phyloP scores from a whole-genome alignment of 1,140 invertebrate genomes.

The Choristoneura fumiferana region DNA sequence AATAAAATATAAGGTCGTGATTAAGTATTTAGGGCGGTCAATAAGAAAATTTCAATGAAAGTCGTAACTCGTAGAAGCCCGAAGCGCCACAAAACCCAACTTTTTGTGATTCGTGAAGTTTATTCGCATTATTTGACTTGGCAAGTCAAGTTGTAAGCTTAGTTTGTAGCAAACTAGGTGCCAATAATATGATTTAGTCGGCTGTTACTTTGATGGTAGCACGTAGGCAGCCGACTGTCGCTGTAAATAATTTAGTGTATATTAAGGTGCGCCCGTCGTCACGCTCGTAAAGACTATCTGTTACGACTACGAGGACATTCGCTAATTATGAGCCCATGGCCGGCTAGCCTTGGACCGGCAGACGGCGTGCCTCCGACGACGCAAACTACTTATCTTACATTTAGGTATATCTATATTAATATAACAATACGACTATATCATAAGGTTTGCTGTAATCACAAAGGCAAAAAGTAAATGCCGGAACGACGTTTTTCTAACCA shows the following conservation, averaged over 20 bases:
- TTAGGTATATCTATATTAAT: slow-evolving; percentile 22
- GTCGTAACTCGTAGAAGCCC: too few relatives aligned
- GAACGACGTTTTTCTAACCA: slow-evolving; percentile 21
- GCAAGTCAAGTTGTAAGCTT: too few relatives aligned
- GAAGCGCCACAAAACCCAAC: too few relatives aligned
- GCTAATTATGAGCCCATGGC: neutral
- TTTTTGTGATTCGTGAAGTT: too few relatives aligned
- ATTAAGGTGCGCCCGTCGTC: neutral
- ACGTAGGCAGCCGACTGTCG: neutral
- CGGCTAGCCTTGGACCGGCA: slow-evolving; percentile 31
- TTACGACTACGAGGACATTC: slow-evolving; percentile 8
- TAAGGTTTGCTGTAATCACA: neutral
- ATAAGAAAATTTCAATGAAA: too few relatives aligned
- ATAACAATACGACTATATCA: neutral
- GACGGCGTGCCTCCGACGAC: slow-evolving; percentile 36
- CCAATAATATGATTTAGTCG: too few relatives aligned
- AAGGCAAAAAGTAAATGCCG: neutral
- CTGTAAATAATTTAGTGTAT: slow-evolving; percentile 9
- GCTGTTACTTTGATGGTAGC: neutral
- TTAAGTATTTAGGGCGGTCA: too few relatives aligned
- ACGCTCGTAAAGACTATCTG: neutral
- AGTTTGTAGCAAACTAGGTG: too few relatives aligned
- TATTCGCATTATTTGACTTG: too few relatives aligned
- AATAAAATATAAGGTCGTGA: too few relatives aligned
- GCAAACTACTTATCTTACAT: slow-evolving; percentile 20